Conservation (phyloP, 2,797 vertebrate species). For the Holocentrus rufus region DNA sequence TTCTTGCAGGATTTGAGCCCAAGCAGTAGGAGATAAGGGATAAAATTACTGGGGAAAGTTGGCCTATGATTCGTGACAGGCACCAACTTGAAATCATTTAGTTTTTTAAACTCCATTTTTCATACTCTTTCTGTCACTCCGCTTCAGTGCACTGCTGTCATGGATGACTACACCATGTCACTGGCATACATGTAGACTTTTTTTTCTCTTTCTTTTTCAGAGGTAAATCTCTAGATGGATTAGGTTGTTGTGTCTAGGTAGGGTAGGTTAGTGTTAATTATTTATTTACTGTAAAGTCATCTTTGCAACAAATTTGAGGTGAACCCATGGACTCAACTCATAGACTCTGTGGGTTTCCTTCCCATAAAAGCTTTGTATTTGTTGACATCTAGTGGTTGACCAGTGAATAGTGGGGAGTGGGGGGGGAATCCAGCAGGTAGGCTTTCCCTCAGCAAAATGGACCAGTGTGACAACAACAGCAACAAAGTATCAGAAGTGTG, state of each 20-base stretch:
- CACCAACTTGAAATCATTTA: neutral
- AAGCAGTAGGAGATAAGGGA: slow-evolving; percentile 57
- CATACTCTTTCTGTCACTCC: neutral
- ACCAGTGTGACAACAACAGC: too few relatives aligned
- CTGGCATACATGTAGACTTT: neutral
- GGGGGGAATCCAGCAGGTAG: neutral
- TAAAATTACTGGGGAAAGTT: neutral
- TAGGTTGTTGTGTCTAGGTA: neutral
- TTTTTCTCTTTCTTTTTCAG: neutral
- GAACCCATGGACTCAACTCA: neutral
- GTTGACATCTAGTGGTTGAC: slow-evolving; percentile 77
- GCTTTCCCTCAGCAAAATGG: neutral
- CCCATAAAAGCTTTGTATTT: slow-evolving; percentile 58
- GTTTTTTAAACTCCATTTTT: neutral
- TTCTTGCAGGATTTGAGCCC: slow-evolving; percentile 6
- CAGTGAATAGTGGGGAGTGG: neutral
- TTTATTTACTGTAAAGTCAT: neutral
- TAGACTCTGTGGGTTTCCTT: neutral
- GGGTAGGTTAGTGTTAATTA: neutral
- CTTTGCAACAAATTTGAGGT: neutral
- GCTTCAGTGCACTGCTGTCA: neutral
- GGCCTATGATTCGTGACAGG: neutral
- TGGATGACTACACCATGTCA: neutral
- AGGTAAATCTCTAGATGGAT: neutral
- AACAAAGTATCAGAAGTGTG: too few relatives aligned